Evolutionary conservation across 2,113 vertebrate species (phyloP).

Genomic region (Meles meles): DNA sequence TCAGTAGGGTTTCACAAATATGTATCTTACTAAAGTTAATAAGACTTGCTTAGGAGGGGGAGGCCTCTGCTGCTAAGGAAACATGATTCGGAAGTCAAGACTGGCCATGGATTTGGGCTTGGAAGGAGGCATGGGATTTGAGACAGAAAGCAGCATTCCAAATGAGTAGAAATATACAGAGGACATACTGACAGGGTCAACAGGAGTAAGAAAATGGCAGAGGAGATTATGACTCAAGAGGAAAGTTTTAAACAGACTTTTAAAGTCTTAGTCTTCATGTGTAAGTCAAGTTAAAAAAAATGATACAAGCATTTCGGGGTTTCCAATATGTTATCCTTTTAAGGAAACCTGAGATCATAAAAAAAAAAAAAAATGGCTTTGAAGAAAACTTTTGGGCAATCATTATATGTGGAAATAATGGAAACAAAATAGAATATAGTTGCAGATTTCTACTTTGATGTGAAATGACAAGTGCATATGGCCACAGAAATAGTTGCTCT

Average conservation of each 20-base stretch:
- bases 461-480: conserved; percentile 12
- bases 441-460: conserved; percentile 29
- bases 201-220: background rate
- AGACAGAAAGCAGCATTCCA: accelerated
- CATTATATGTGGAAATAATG: background rate
- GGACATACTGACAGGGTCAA: background rate
- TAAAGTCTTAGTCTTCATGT: background rate
- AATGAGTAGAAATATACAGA: background rate
- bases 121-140: background rate
- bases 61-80: background rate
- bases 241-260: background rate
- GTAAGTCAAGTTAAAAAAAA: background rate
- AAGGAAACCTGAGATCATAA: background rate
- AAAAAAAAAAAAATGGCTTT: background rate
- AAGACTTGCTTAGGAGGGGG: background rate
- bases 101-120: background rate
- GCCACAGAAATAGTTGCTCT: conserved; percentile 34
- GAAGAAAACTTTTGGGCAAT: conserved; percentile 3
- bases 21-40: background rate
- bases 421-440: conserved; percentile 45
- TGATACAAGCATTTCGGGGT: background rate
- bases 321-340: background rate
- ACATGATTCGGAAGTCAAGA: background rate
- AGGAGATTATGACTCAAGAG: background rate
- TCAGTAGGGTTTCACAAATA: background rate